Evolutionary conservation across 2,888 invertebrate species (phyloP), one percentile per base, ranked within the genome.

Genomic region (Pandemis cinnamomeana): DNA sequence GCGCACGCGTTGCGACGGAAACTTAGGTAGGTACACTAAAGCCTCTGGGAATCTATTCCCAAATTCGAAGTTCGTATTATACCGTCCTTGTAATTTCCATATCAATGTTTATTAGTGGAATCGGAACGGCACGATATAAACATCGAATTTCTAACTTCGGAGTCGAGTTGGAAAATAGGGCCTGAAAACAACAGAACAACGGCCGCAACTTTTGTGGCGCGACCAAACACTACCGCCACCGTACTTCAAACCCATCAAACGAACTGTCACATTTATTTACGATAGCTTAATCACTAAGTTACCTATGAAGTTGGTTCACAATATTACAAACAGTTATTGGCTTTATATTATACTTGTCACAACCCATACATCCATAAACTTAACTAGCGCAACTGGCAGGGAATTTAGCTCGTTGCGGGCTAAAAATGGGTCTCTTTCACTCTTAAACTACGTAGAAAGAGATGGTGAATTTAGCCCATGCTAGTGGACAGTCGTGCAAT

Each of bases 281-380:
- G 7, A 51, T 51, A n/a, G n/a, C 51, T 51, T 51, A 51, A n/a
- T 51, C 51, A 51, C 51, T 15, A 55, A 15, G 11, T 58, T 11
- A 58, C 4, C 27, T 58, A 58, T 58, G 58, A 58, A 27, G 46
- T 44, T 71, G 60, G 48, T 51, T 48, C 64, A 66, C 41, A 51
- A 42, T 8, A 7, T 61, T 63, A 46, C 42, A 63, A 63, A 61
- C 10, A 58, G 15, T 42, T 67, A 63, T 55, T 68, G 55, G 44
- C 67, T 63, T 63, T 62, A 67, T 66, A 68, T n/a, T 46, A 63
- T 68, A 55, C 53, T 36, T 72, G 55, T 68, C 72, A 72, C 72
- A 72, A 72, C 72, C 72, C 61, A 61, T 61, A 42, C 53, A 15
- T 55, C 48, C 61, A 72, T 67, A 41, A 41, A 61, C 41, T n/a